Conservation (phyloP, 2,797 vertebrate species). For the Onychomys torridus region DNA sequence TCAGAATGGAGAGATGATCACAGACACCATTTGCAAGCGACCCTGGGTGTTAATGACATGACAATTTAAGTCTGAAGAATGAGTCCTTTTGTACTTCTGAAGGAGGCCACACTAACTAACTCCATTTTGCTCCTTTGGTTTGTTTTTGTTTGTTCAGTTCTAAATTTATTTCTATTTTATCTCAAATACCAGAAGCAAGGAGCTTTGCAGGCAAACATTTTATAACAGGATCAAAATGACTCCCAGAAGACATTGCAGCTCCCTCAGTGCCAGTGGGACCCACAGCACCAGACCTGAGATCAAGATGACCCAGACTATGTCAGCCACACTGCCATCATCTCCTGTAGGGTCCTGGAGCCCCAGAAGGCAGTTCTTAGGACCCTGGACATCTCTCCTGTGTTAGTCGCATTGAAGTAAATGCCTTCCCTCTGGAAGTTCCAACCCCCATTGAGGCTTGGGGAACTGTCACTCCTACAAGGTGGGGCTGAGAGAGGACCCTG, state of each 20-base stretch:
- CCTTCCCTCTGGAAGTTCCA: too few species aligned
- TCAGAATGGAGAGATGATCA: accelerated
- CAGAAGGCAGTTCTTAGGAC: neutral
- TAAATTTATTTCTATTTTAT: neutral
- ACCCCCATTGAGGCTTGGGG: too few species aligned
- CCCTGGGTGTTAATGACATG: neutral
- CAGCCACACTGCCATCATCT: too few species aligned
- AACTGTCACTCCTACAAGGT: too few species aligned
- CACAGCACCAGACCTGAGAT: neutral
- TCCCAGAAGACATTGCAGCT: neutral
- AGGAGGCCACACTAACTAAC: neutral
- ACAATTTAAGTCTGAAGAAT: slow-evolving; percentile 11
- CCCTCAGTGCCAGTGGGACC: neutral
- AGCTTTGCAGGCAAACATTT: neutral
- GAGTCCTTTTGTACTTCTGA: neutral
- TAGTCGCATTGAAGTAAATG: neutral
- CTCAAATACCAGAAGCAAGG: neutral
- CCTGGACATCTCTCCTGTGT: neutral
- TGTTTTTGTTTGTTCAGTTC: neutral
- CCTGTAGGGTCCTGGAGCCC: too few species aligned
- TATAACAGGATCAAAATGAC: neutral
- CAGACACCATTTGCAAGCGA: neutral
- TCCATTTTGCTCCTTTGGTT: neutral
- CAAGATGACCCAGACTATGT: too few species aligned
- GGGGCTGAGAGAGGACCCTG: too few species aligned